These are phyloP conservation scores for Plectropomus leopardus DNA, from an alignment of 2,113 vertebrate genomes.

Conservation along the genomic window DNA sequence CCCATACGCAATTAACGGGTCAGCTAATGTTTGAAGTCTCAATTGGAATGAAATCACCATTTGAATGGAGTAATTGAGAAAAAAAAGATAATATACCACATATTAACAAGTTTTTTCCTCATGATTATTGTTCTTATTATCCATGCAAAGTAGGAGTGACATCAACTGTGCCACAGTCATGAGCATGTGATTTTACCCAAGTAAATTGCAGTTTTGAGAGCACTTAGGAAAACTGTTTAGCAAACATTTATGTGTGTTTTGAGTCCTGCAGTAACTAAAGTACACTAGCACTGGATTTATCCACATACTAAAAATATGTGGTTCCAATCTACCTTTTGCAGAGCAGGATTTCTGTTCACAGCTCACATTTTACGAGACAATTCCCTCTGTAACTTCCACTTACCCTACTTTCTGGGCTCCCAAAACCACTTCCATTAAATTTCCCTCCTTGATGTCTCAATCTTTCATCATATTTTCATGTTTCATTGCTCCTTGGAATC, in stretches of 20 bases:
- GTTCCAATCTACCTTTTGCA: conserved; percentile 9
- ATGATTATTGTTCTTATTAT: background rate
- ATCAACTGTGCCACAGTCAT: background rate
- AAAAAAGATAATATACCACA: background rate
- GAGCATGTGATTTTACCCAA: conserved; percentile 29
- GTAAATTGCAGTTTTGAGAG: conserved; percentile 35
- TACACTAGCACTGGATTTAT: conserved; percentile 17
- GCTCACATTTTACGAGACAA: background rate
- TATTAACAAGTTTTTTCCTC: background rate
- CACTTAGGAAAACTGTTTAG: background rate
- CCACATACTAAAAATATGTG: background rate
- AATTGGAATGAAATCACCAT: conserved; percentile 7
- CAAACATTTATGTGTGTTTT: conserved; percentile 44
- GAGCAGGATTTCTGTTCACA: background rate
- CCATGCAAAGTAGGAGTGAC: background rate
- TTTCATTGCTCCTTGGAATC: conserved; percentile 4
- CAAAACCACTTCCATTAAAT: background rate
- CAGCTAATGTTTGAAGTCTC: conserved; percentile 23
- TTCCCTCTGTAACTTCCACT: background rate
- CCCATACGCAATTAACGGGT: conserved; percentile 15
- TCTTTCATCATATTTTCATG: background rate
- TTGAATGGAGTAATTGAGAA: background rate
- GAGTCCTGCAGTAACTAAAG: conserved; percentile 20
- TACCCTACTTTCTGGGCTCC: background rate
- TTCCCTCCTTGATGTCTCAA: background rate